Evolutionary conservation across 2,797 vertebrate species (phyloP), one percentile per base, ranked within the genome.

Genomic region (Lophotriccus pileatus): DNA sequence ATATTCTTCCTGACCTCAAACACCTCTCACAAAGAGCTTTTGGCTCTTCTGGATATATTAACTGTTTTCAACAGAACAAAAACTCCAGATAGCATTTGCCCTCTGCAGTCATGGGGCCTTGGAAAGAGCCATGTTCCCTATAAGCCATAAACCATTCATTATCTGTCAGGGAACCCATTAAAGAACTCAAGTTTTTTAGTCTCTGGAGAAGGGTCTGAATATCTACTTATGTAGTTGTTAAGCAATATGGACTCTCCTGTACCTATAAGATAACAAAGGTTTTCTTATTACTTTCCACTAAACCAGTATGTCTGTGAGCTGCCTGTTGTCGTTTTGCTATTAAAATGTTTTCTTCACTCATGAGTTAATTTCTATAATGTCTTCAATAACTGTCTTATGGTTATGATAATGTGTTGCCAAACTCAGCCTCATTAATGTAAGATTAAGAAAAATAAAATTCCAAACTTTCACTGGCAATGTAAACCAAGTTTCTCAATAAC

Each of bases 361-460:
- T 34, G 16, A 68, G 10, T 84, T 92, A 53, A 47, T 34, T 90
- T 87, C 77, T 85, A 43, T 44, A 74, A 78, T 78, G 50, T n/a
- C 34, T 89, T 89, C 49, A 66, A 53, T 83, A 68, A 92, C 39
- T 94, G 70, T 86, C 72, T 69, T 84, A 73, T 34, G 36, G 49
- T 75, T 91, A 70, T 72, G 39, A 75, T 52, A 68, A 86, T 66
- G 69, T 92, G 92, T 93, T 93, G 84, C 30, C 16, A 47, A 67
- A 90, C 63, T 91, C 66, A 59, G 44, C 36, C 20, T 56, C 84
- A 63, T 84, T 62, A 75, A 89, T 95, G 93, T 96, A 92, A 77
- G 49, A 87, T 87, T 46, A 94, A 89, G 68, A 89, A 90, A 93
- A 96, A 96, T 97, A 96, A 95, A 96, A 90, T 83, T 93, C 80